Base-by-base conservation (phyloP, 2,888 invertebrate genomes). In the Microplitis manilae region DNA sequence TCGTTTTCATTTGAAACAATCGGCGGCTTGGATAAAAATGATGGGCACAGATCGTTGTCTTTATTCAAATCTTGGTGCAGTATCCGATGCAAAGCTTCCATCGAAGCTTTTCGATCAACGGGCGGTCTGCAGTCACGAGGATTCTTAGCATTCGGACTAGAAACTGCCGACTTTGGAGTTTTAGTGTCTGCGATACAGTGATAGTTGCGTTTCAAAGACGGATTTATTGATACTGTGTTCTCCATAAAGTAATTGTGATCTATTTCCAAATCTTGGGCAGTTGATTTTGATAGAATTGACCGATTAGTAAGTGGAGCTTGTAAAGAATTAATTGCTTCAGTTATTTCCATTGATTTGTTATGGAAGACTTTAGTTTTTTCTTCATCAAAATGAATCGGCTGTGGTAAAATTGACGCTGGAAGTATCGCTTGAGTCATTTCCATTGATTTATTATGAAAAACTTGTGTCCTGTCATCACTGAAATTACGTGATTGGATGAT, bases 321-420 rank as follows among this genome's bases (percentile, higher is more conserved):
- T 15, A 9, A 13, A 20, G 41, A 60, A 17, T 59, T n/a, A 39
- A 75, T 60, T 5, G 73, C 68, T 77, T 78, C 79, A 15, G 80
- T 82, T 30, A 80, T 70, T 15, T 81, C 79, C 82, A 81, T 81
- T 9, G 77, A 75, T 41, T 67, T 67, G 38, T 74, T 60, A 7
- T 75, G 68, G 9, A 73, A 65, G n/a, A 17, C 40, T 41, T 62
- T 13, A 20, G 67, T 67, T 65, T 68, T 67, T 5, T 68, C 17
- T 8, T 59, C 39, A n/a, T 4, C 2, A 30, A 30, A n/a, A 15
- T 64, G 0, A 59, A 2, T 9, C 6, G 9, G 40, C 13, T 64
- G 17, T 5, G 6, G 70, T 38, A 38, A 9, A 9, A 15, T 30
- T 40, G n/a, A 38, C 59, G 1, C 17, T 1, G 68, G 17, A 20